These are phyloP conservation scores for Prunella fulvescens DNA, from an alignment of 2,113 vertebrate genomes.

Conservation along the genomic window DNA sequence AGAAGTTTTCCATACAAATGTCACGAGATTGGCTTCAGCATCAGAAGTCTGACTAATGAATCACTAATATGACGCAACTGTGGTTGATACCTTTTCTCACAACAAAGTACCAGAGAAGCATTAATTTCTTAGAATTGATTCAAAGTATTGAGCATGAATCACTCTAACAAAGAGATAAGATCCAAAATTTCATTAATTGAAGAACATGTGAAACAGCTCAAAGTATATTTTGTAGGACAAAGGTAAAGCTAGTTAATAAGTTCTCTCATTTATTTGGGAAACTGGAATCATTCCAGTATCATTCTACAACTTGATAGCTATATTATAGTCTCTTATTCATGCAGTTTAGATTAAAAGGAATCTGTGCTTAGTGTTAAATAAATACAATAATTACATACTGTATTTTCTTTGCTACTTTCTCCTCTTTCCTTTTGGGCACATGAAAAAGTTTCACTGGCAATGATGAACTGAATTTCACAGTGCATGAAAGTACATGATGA, in stretches of 20 bases:
- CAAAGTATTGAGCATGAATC: constrained; percentile 27
- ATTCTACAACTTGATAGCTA: neutral
- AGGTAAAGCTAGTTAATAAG: neutral
- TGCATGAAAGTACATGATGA: neutral
- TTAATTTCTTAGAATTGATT: constrained; percentile 32
- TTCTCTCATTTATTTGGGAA: neutral
- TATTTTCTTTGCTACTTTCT: neutral
- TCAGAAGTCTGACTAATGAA: constrained; percentile 43
- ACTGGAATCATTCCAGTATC: neutral
- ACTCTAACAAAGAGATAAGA: neutral
- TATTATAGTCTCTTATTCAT: neutral
- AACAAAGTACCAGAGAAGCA: neutral
- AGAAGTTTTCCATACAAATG: constrained; percentile 17
- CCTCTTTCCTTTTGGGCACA: neutral
- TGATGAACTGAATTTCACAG: neutral
- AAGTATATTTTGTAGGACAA: neutral
- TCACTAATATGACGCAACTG: constrained; percentile 28
- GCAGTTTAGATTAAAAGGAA: neutral
- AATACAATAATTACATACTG: neutral
- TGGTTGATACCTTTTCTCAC: constrained; percentile 8
- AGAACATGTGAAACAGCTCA: neutral
- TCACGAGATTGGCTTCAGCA: constrained; percentile 28
- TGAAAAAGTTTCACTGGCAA: neutral
- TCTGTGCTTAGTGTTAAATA: neutral
- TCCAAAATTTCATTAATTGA: neutral